A percentile compares a stretch with the other conserved stretches of the same genome.
These are phyloP conservation scores for Trichomalopsis sarcophagae DNA, from an alignment of 1,140 invertebrate species.

Conservation along the genomic window DNA sequence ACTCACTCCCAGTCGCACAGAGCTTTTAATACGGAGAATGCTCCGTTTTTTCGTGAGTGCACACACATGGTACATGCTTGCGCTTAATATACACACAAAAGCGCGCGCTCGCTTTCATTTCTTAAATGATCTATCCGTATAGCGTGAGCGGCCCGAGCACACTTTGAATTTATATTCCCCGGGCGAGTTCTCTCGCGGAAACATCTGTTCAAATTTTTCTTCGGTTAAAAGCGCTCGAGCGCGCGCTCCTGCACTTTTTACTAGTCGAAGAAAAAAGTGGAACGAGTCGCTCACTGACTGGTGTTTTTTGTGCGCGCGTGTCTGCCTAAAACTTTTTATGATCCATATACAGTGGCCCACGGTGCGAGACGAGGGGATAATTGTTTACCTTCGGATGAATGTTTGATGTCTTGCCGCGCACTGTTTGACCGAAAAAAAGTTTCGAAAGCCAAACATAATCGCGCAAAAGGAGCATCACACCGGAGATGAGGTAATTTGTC, in stretches of 20 bases:
- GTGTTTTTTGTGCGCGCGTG: neutral
- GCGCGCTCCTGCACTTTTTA: slow-evolving; percentile 23
- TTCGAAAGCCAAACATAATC: no score
- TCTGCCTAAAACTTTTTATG: slow-evolving; percentile 13
- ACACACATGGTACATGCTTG: neutral
- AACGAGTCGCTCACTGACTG: slow-evolving; percentile 6
- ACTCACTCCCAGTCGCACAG: neutral
- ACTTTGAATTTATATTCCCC: slow-evolving; percentile 36
- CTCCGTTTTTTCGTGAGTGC: slow-evolving; percentile 37
- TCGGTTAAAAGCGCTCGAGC: slow-evolving; percentile 17
- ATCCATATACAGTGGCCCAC: neutral
- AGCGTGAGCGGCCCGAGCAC: slow-evolving; percentile 20
- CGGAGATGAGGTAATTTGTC: no score
- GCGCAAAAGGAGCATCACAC: no score
- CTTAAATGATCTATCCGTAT: slow-evolving; percentile 44
- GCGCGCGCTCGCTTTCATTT: slow-evolving; percentile 3
- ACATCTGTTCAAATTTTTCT: slow-evolving; percentile 53
- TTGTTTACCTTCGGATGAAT: neutral
- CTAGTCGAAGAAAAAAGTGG: slow-evolving; percentile 21
- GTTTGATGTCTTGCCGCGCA: no score
- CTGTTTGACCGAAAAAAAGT: no score
- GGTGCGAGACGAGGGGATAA: neutral
- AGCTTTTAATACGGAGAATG: slow-evolving; percentile 40
- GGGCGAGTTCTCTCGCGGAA: slow-evolving; percentile 14
- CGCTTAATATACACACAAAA: slow-evolving; percentile 29